Evolutionary conservation across 2,797 vertebrate genomes (phyloP).

Genomic region (Tamandua tetradactyla): DNA sequence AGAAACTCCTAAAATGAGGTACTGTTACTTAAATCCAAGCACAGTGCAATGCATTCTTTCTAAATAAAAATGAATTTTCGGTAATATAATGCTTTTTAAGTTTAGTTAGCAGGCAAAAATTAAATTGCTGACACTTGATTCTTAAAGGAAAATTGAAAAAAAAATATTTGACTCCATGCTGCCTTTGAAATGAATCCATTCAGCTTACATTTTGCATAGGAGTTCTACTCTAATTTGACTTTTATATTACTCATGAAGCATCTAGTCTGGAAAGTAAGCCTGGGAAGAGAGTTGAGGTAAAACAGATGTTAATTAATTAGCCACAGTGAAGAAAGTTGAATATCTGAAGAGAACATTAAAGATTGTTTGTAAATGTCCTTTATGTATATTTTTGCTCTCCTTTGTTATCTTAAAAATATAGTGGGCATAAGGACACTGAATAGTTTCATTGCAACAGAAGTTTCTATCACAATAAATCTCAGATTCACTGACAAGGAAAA

Average conservation of each 20-base stretch:
- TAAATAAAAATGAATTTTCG: not conserved
- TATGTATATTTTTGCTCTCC: not conserved
- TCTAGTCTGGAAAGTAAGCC: not conserved
- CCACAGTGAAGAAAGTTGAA: not conserved
- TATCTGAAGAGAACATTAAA: not conserved
- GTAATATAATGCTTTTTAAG: not conserved
- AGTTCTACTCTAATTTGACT: not conserved
- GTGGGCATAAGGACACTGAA: not conserved
- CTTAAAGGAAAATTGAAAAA: not conserved
- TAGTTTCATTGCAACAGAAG: not conserved
- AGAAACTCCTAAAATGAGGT: not conserved
- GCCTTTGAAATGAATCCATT: not conserved
- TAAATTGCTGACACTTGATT: not conserved
- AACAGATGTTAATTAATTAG: not conserved
- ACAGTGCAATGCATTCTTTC: not conserved
- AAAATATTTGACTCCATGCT: not conserved
- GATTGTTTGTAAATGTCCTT: not conserved
- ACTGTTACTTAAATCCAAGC: not conserved
- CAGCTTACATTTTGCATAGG: not conserved
- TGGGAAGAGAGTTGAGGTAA: not conserved
- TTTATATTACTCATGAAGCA: not conserved
- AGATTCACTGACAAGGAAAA: not conserved
- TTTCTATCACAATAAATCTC: not conserved
- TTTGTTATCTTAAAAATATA: not conserved
- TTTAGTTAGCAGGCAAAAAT: not conserved